Conservation (phyloP, 2,888 invertebrate species). For the Chironomus riparius region DNA sequence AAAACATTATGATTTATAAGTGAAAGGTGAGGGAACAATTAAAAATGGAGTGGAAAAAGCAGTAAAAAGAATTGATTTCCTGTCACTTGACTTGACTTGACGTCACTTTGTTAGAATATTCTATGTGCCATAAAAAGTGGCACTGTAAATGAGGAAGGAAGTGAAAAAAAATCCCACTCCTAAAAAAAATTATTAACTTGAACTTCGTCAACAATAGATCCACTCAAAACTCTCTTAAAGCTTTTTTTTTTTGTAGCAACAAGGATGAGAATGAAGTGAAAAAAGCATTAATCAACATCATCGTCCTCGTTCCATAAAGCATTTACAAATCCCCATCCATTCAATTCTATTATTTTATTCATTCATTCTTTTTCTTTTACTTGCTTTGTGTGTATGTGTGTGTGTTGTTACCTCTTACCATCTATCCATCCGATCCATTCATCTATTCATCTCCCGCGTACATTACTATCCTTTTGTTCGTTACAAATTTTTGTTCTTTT, state of each 20-base stretch:
- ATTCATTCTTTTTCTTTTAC: not conserved
- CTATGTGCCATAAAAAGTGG: too few species aligned
- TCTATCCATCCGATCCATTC: not conserved
- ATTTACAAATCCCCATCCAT: not conserved
- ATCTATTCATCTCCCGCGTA: too few species aligned
- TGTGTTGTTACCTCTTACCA: not conserved
- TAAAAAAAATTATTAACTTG: slow-evolving; percentile 3
- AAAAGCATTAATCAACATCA: slow-evolving; percentile 16
- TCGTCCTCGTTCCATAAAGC: not conserved
- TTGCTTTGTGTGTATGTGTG: not conserved
- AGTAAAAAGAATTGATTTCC: slow-evolving; percentile 4
- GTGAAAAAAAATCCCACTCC: not conserved
- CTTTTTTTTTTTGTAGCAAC: not conserved
- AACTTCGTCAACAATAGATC: slow-evolving; percentile 5
- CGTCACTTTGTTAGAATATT: not conserved
- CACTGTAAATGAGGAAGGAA: not conserved
- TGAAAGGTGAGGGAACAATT: not conserved
- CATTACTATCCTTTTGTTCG: too few species aligned
- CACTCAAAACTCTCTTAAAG: not conserved
- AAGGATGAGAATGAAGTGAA: not conserved
- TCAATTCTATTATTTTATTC: not conserved
- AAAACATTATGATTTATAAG: not conserved
- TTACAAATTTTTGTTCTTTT: not conserved
- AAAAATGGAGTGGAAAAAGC: not conserved
- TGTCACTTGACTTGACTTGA: not conserved